phyloP scores from a whole-genome alignment of 2,797 vertebrate genomes.

The Mus spretus region DNA sequence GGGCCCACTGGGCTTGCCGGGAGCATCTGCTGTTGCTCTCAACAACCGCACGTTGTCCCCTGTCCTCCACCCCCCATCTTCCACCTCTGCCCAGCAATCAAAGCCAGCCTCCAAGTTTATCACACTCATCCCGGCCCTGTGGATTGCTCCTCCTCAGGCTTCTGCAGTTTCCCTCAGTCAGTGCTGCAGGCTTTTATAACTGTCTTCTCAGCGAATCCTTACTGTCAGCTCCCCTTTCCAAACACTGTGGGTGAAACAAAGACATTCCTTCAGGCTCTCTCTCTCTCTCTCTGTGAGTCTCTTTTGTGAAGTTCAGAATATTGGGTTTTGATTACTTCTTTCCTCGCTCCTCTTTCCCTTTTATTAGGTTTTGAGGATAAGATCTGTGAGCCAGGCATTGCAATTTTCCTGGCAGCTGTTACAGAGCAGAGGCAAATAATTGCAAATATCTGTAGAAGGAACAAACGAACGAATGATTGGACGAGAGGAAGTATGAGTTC shows the following conservation, averaged over 20 bases:
- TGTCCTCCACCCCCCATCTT: background rate
- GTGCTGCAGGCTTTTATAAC: background rate
- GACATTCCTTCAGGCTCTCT: background rate
- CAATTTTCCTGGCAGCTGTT: background rate
- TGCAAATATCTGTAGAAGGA: background rate
- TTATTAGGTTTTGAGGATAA: background rate
- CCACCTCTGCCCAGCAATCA: background rate
- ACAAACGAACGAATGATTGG: background rate
- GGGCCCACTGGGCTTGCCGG: background rate
- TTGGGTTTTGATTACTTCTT: background rate
- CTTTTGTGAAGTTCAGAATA: background rate
- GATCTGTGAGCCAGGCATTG: background rate
- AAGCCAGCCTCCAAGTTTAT: background rate
- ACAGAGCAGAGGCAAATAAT: background rate
- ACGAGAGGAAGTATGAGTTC: background rate
- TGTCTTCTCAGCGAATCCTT: background rate
- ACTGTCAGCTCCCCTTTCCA: background rate
- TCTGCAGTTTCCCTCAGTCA: background rate
- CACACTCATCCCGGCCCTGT: background rate
- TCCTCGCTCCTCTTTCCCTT: background rate
- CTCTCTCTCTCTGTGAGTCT: background rate
- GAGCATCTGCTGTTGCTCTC: background rate
- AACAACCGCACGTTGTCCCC: rapidly evolving
- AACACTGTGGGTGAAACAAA: background rate
- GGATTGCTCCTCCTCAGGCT: background rate